Evolutionary conservation across 2,888 invertebrate genomes (phyloP).

Genomic region (Iselma pallidipennis): DNA sequence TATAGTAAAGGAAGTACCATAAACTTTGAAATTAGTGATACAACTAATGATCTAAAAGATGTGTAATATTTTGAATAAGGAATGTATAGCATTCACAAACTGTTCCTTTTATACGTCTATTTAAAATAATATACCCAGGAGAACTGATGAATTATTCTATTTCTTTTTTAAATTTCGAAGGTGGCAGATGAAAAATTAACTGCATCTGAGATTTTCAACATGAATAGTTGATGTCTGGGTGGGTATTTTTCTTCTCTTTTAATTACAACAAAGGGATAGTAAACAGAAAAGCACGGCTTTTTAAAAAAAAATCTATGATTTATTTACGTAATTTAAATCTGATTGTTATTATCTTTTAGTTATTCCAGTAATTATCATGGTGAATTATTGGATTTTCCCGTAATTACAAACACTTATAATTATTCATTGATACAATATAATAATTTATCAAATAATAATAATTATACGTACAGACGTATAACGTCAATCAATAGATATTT

Average conservation of each 20-base stretch:
- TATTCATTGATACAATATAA: neutral
- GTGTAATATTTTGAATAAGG: too few relatives aligned
- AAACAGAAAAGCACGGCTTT: too few relatives aligned
- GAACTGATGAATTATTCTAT: neutral
- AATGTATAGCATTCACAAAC: neutral
- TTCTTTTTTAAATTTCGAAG: neutral
- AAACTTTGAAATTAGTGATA: too few relatives aligned
- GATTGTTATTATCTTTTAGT: too few relatives aligned
- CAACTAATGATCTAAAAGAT: too few relatives aligned
- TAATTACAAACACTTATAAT: neutral
- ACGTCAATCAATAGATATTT: neutral
- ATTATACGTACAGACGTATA: too few relatives aligned
- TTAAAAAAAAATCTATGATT: too few relatives aligned
- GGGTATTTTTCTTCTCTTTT: neutral
- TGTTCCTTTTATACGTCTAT: neutral
- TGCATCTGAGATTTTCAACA: neutral
- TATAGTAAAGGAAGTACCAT: too few relatives aligned
- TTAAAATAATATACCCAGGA: neutral
- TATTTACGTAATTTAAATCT: too few relatives aligned
- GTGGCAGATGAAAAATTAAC: neutral
- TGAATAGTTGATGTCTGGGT: neutral
- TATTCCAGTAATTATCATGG: neutral
- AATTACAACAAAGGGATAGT: too few relatives aligned
- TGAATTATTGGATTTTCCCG: neutral
- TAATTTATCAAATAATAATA: neutral